Evolutionary conservation across 53 echinoderm and acorn worm species (phyloP).

Genomic region (Glandiceps talaboti): DNA sequence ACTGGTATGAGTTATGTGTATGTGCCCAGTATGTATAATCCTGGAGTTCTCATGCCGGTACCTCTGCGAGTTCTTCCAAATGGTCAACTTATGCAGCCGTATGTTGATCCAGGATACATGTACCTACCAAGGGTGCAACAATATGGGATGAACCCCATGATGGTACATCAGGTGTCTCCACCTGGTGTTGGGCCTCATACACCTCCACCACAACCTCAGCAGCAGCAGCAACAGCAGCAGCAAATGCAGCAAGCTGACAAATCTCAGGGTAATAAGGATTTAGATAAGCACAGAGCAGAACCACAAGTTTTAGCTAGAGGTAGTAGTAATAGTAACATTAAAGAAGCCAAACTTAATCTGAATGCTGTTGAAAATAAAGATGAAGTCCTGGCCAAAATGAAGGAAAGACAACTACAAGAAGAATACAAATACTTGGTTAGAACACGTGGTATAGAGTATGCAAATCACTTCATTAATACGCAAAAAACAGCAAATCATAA

Average conservation of each 20-base stretch:
- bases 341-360: neutral
- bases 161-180: neutral
- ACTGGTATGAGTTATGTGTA: slow-evolving; percentile 29
- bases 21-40: neutral
- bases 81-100: neutral
- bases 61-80: neutral
- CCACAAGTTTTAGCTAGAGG: neutral
- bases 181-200: neutral
- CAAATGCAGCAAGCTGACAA: neutral
- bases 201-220: neutral
- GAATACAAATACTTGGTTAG: slow-evolving; percentile 50
- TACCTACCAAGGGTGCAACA: neutral
- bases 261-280: neutral
- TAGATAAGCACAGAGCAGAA: neutral
- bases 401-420: slow-evolving; percentile 52
- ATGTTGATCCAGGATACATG: neutral
- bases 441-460: slow-evolving; percentile 64
- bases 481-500: neutral
- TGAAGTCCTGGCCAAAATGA: slow-evolving; percentile 47
- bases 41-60: neutral
- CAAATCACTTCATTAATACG: slow-evolving; percentile 42
- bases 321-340: neutral
- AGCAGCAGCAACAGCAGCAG: neutral
- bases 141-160: neutral
- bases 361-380: slow-evolving; percentile 9